Conservation (phyloP, 1,140 invertebrate species). For the Drosophila biarmipes region DNA sequence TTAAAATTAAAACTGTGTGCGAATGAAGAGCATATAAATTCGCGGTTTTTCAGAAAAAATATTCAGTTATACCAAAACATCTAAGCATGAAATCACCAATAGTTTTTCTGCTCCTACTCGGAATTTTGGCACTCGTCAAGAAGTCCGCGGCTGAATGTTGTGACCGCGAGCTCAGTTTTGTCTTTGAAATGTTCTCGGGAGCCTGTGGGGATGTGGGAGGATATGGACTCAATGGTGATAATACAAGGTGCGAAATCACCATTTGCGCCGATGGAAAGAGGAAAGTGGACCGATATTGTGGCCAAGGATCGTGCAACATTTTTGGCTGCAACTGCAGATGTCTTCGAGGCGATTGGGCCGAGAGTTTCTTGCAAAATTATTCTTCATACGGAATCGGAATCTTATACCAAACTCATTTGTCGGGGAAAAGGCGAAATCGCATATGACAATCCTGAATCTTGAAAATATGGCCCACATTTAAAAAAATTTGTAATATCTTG, state of each 20-base stretch:
- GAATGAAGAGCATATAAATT: too few species aligned
- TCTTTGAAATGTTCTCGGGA: background rate
- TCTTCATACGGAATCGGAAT: background rate
- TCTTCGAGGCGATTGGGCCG: background rate
- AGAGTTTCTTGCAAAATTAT: background rate
- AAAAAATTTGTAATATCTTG: too few species aligned
- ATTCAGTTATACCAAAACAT: background rate
- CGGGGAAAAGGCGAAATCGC: too few species aligned
- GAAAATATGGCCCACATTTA: too few species aligned
- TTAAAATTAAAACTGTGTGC: too few species aligned
- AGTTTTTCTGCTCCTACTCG: background rate
- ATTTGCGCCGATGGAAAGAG: conserved; percentile 6
- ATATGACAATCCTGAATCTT: too few species aligned
- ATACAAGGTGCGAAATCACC: background rate
- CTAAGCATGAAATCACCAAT: background rate
- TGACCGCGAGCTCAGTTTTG: background rate
- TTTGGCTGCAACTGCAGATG: conserved; percentile 21
- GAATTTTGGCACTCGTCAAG: background rate
- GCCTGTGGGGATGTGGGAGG: background rate
- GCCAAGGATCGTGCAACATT: conserved; percentile 13
- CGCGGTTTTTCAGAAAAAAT: background rate
- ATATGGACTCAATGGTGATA: background rate
- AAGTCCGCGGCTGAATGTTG: background rate
- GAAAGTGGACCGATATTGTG: conserved; percentile 1
- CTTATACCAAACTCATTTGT: too few species aligned